Percentiles rank a stretch among this genome's conserved stretches.
phyloP scores from a whole-genome alignment of 2,113 vertebrate species.

The Corythaixoides concolor region DNA sequence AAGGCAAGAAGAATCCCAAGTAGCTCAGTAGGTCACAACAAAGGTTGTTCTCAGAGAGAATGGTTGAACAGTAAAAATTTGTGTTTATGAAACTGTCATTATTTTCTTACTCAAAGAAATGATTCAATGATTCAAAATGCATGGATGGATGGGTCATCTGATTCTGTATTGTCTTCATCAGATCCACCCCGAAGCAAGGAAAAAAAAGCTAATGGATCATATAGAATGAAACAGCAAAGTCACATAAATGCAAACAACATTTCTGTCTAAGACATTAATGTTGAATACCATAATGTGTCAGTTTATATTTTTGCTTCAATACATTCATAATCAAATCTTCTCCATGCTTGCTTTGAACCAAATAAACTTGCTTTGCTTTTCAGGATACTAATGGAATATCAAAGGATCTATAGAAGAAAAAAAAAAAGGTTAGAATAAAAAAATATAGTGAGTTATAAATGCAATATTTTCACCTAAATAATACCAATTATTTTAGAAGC shows the following conservation, averaged over 20 bases:
- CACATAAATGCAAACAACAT: background rate
- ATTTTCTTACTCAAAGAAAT: background rate
- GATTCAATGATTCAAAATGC: background rate
- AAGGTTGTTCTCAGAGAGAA: background rate
- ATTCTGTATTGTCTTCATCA: background rate
- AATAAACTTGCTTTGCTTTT: background rate
- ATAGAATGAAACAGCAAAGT: conserved; percentile 13
- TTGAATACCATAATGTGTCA: background rate
- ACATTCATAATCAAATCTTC: background rate
- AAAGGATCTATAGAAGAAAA: background rate
- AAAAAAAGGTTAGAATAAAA: background rate
- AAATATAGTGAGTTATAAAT: background rate
- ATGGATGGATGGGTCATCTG: background rate
- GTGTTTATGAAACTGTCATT: background rate
- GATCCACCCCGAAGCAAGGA: background rate
- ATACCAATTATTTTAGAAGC: background rate
- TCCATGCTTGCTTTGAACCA: background rate
- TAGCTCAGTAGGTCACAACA: background rate
- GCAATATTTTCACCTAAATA: background rate
- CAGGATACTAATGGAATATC: background rate
- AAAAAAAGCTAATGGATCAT: background rate
- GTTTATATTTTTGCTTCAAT: background rate
- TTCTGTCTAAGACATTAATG: background rate
- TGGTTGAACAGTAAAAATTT: background rate
- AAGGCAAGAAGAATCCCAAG: background rate